Percentiles rank a stretch among this genome's conserved stretches.
Conservation (phyloP, 1,140 invertebrate species). For the Schmidtea mediterranea region DNA sequence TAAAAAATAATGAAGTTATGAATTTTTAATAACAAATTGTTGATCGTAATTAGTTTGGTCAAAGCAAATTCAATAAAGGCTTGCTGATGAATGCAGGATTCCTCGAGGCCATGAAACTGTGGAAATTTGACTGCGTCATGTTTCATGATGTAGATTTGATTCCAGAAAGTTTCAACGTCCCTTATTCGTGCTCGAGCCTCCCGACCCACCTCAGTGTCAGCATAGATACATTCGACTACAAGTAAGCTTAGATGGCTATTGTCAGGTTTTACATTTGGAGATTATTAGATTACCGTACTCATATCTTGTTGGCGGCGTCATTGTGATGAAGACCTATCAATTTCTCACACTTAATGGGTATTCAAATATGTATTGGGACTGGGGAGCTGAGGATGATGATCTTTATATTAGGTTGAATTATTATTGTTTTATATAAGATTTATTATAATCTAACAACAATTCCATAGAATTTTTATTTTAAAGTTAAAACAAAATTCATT, state of each 20-base stretch:
- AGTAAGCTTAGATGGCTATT: slow-evolving; percentile 16
- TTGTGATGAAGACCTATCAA: slow-evolving; percentile 24
- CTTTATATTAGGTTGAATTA: slow-evolving; percentile 13
- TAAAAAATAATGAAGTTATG: too few species aligned
- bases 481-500: too few species aligned
- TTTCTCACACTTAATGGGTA: slow-evolving; percentile 61
- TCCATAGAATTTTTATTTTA: too few species aligned
- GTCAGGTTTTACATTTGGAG: slow-evolving; percentile 11
- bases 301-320: slow-evolving; percentile 33
- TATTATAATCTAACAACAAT: slow-evolving; percentile 4
- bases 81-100: slow-evolving; percentile 23
- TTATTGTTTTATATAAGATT: not conserved
- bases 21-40: not conserved
- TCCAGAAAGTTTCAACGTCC: slow-evolving; percentile 36
- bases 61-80: slow-evolving; percentile 22
- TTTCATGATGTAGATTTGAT: slow-evolving; percentile 18
- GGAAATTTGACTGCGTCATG: slow-evolving; percentile 22
- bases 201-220: slow-evolving; percentile 78
- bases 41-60: slow-evolving; percentile 17
- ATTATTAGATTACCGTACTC: slow-evolving; percentile 39
- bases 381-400: slow-evolving; percentile 33
- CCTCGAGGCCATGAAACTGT: slow-evolving; percentile 16
- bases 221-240: slow-evolving; percentile 48
- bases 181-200: slow-evolving; percentile 48
- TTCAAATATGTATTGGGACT: slow-evolving; percentile 60